A percentile compares a stretch with the other conserved stretches of the same genome.
phyloP scores from a whole-genome alignment of 2,113 vertebrate genomes.

The Damaliscus lunatus region DNA sequence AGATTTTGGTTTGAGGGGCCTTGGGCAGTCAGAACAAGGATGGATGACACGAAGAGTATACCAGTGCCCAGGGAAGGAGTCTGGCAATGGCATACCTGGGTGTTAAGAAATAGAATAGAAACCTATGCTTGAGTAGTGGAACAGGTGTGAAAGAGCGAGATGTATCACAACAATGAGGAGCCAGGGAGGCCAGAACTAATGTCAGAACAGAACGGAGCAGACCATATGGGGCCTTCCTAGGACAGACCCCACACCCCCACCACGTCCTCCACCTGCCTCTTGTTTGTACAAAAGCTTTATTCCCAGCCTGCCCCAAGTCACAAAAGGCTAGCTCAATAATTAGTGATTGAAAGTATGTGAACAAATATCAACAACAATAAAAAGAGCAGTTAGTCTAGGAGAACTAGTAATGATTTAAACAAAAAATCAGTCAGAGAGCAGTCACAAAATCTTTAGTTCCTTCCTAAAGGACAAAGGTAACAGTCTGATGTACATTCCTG shows the following conservation, averaged over 20 bases:
- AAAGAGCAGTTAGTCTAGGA: neutral
- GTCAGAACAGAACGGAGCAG: neutral
- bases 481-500: neutral
- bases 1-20: neutral
- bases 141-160: neutral
- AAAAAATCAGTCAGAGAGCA: neutral
- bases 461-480: neutral
- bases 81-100: neutral
- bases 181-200: neutral
- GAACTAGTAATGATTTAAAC: neutral
- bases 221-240: neutral
- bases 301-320: neutral
- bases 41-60: neutral
- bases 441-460: neutral
- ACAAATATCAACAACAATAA: neutral
- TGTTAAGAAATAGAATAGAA: conserved; percentile 12
- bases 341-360: neutral
- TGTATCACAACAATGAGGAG: neutral
- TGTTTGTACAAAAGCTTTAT: neutral
- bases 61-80: neutral
- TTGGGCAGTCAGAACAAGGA: neutral
- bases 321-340: neutral
- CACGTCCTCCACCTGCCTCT: neutral
- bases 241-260: neutral
- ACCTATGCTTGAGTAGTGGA: neutral